Conservation (phyloP, 2,888 invertebrate species). For the Ophion costatus region DNA sequence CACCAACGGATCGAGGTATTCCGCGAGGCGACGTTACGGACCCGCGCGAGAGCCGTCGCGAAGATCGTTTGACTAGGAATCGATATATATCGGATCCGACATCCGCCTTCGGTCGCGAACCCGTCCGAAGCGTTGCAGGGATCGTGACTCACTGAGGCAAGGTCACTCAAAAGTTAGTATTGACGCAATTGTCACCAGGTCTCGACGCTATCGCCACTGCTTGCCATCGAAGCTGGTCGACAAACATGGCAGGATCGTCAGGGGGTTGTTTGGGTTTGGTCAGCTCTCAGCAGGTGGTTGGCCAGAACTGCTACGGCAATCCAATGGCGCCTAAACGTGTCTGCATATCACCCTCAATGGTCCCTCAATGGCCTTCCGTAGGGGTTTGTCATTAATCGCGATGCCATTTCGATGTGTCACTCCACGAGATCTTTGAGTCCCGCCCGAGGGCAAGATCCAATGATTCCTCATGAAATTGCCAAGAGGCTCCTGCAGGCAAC, state of each 20-base stretch:
- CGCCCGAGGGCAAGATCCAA: background rate
- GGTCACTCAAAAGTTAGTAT: background rate
- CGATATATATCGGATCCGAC: background rate
- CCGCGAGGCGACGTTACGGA: background rate
- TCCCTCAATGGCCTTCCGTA: too few species aligned
- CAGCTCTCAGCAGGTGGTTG: too few species aligned
- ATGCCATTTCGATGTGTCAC: too few species aligned
- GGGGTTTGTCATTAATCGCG: too few species aligned
- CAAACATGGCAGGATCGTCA: background rate
- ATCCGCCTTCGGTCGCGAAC: background rate
- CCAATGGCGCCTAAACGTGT: too few species aligned
- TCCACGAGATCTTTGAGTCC: too few species aligned
- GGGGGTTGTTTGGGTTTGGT: background rate
- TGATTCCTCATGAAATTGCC: background rate
- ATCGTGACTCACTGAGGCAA: background rate
- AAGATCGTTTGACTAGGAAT: background rate
- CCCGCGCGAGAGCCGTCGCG: background rate
- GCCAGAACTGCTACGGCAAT: too few species aligned
- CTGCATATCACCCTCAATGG: too few species aligned
- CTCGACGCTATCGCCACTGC: background rate
- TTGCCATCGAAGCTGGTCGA: background rate
- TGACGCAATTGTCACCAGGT: background rate
- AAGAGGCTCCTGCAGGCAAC: too few species aligned
- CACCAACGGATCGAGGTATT: slow-evolving; percentile 35
- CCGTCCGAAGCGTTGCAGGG: background rate